A percentile compares a stretch with the other conserved stretches of the same genome.
These are phyloP conservation scores for Cataglyphis cursor DNA, from an alignment of 2,888 invertebrate genomes.

Conservation along the genomic window DNA sequence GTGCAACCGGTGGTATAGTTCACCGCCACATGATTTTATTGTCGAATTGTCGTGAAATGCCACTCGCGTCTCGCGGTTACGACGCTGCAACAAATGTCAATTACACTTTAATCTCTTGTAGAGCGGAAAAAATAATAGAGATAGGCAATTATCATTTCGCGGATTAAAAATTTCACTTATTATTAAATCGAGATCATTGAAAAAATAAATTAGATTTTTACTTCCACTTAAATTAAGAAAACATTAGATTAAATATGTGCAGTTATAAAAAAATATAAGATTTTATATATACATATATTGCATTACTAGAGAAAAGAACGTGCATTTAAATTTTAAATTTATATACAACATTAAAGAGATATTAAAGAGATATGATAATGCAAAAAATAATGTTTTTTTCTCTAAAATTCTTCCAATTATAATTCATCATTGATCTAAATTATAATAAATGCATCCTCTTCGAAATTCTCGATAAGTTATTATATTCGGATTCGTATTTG, in stretches of 20 bases:
- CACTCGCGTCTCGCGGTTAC: constrained; percentile 11
- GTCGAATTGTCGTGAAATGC: constrained; percentile 31
- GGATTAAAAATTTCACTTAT: not conserved
- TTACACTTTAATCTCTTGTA: not conserved
- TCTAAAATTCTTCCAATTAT: not conserved
- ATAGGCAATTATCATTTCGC: not conserved
- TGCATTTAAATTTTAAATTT: not conserved
- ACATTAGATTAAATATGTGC: not conserved
- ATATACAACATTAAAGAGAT: not conserved
- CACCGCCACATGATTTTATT: constrained; percentile 44
- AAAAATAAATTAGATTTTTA: not conserved
- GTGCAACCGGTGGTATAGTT: constrained; percentile 13
- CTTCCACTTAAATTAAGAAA: not conserved
- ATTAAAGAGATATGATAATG: not conserved
- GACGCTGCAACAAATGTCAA: not conserved
- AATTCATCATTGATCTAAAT: not conserved
- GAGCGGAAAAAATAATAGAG: not conserved
- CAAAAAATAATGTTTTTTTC: not conserved
- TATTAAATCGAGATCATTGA: not conserved
- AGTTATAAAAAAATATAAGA: not conserved
- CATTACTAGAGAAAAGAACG: not conserved
- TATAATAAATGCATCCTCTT: not conserved
- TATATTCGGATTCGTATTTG: not conserved
- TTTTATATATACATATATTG: not conserved
- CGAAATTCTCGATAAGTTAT: not conserved